Evolutionary conservation across 2,888 invertebrate species (phyloP).

Genomic region (Mesochorus sp.): DNA sequence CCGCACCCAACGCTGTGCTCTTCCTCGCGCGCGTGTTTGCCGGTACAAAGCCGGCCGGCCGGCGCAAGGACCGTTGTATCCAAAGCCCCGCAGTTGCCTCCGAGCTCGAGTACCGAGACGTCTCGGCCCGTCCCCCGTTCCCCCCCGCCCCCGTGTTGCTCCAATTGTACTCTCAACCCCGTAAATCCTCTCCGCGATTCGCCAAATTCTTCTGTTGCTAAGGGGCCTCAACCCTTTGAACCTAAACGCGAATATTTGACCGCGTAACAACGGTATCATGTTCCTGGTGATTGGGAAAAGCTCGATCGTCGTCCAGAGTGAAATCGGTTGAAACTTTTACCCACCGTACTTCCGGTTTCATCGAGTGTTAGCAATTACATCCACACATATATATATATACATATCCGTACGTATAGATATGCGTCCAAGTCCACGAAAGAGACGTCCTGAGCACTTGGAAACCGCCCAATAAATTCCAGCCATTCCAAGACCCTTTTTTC

Average conservation of each 20-base stretch:
- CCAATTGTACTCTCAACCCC: background rate
- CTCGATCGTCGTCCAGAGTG: background rate
- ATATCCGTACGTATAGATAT: background rate
- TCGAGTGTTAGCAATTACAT: background rate
- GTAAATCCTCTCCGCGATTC: background rate
- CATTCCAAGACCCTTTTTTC: background rate
- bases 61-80: too few relatives aligned
- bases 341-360: too few relatives aligned
- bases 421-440: background rate
- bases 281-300: background rate
- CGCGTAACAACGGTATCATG: background rate
- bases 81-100: too few relatives aligned
- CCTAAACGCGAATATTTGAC: background rate
- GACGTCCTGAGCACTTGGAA: background rate
- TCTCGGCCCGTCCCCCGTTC: background rate
- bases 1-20: constrained; percentile 76
- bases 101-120: constrained; percentile 17
- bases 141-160: background rate
- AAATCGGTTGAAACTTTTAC: background rate
- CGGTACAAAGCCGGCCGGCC: constrained; percentile 15
- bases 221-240: background rate
- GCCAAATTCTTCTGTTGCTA: constrained; percentile 28
- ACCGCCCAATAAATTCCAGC: constrained; percentile 19
- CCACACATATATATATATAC: background rate
- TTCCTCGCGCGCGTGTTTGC: constrained; percentile 35